Conservation (phyloP, 1,140 invertebrate genomes). For the Hesperophylax magnus region DNA sequence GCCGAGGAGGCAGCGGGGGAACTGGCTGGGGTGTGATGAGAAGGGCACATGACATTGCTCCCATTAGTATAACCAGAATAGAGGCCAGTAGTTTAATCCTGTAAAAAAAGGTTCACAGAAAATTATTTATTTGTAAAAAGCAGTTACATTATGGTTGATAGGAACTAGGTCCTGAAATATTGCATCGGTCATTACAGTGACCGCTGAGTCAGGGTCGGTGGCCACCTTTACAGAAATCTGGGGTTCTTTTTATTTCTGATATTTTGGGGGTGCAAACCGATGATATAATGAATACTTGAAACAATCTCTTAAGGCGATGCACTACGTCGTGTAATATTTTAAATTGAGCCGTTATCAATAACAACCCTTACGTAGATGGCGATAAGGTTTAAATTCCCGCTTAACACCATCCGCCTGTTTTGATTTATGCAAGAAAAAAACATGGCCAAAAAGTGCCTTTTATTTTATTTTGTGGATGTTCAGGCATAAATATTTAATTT, state of each 20-base stretch:
- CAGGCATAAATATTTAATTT: too few species aligned
- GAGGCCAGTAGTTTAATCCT: constrained; percentile 41
- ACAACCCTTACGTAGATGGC: too few species aligned
- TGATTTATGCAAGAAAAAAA: too few species aligned
- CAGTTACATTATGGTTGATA: too few species aligned
- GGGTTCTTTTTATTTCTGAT: background rate
- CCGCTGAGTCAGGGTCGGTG: background rate
- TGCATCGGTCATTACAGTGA: background rate
- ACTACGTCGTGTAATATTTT: too few species aligned
- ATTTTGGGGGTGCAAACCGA: background rate
- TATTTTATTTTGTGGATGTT: too few species aligned
- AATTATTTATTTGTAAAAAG: background rate
- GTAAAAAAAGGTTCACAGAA: background rate
- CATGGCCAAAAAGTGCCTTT: too few species aligned
- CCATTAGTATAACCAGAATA: constrained; percentile 23
- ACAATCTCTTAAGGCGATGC: too few species aligned
- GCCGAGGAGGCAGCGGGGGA: background rate
- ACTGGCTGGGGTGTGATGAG: constrained; percentile 18
- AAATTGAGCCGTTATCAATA: too few species aligned
- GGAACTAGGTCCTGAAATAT: background rate
- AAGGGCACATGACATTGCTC: constrained; percentile 42
- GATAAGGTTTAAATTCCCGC: too few species aligned
- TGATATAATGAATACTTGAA: constrained; percentile 3
- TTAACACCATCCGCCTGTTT: too few species aligned
- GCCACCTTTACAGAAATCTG: background rate